Percentiles rank a stretch among this genome's conserved stretches.
Evolutionary conservation across 2,797 vertebrate species (phyloP).

Genomic region (Halcyon chelicuti): DNA sequence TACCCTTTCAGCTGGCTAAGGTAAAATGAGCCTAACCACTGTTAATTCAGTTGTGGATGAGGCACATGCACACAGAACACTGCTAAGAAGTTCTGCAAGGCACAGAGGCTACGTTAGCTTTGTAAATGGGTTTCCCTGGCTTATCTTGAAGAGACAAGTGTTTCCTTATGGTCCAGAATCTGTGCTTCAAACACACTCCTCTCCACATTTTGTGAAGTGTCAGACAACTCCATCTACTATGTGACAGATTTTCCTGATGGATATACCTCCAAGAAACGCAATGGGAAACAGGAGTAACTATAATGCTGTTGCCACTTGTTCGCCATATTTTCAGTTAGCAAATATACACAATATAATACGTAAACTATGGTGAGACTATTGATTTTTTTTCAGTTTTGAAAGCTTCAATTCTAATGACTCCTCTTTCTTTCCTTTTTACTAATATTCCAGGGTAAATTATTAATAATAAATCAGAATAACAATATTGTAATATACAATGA

Average conservation of each 20-base stretch:
- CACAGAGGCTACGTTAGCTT: background rate
- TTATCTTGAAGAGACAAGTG: background rate
- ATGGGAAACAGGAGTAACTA: background rate
- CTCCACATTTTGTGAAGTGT: background rate
- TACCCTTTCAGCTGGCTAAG: conserved; percentile 53
- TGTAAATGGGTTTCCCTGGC: background rate
- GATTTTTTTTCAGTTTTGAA: background rate
- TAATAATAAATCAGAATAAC: background rate
- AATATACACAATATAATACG: background rate
- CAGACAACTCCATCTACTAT: background rate
- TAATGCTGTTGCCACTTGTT: background rate
- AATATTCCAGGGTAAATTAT: background rate
- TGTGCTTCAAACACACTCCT: background rate
- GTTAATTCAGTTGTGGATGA: conserved; percentile 11
- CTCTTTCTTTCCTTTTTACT: background rate
- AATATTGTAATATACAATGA: background rate
- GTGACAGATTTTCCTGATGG: background rate
- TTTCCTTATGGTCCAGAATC: background rate
- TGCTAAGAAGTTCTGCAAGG: background rate
- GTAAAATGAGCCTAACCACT: background rate
- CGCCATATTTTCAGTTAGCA: background rate
- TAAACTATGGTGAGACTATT: background rate
- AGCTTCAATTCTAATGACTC: background rate
- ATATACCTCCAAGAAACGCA: background rate
- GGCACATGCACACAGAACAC: background rate